A percentile compares a stretch with the other conserved stretches of the same genome.
phyloP scores from a whole-genome alignment of 23 tunicate species.

The Aplidium turbinatum region DNA sequence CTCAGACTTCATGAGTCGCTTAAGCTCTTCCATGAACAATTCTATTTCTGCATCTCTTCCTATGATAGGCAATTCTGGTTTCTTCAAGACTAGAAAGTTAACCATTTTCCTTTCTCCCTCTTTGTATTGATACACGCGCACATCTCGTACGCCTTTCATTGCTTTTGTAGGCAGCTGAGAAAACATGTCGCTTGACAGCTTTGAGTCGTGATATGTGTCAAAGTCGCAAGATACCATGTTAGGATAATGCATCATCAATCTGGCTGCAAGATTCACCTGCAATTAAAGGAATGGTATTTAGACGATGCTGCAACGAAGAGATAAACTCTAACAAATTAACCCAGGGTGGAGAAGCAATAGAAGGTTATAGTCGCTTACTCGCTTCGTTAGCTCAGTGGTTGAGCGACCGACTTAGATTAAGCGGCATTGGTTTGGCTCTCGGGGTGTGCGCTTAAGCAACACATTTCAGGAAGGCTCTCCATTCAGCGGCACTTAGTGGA shows the following conservation, averaged over 20 bases:
- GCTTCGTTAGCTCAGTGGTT: too few relatives aligned
- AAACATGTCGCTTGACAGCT: conserved; percentile 78
- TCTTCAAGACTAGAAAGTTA: conserved; percentile 22
- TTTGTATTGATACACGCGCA: conserved; percentile 60
- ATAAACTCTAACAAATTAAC: too few relatives aligned
- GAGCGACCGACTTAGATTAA: too few relatives aligned
- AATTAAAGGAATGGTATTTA: too few relatives aligned
- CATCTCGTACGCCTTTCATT: conserved; percentile 79
- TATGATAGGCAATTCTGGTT: conserved; percentile 76
- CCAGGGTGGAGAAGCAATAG: too few relatives aligned
- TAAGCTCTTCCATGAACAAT: conserved; percentile 54
- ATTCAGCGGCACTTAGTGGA: too few relatives aligned
- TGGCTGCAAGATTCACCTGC: conserved; percentile 91
- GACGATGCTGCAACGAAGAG: too few relatives aligned
- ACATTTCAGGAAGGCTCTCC: too few relatives aligned
- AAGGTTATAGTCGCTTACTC: too few relatives aligned
- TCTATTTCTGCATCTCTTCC: conserved; percentile 65
- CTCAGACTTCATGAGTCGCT: background rate
- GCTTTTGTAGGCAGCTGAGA: conserved; percentile 56
- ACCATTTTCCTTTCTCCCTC: conserved; percentile 70
- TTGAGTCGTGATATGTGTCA: conserved; percentile 78
- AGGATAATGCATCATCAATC: conserved; percentile 94
- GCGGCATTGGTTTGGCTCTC: too few relatives aligned
- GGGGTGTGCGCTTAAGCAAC: too few relatives aligned
- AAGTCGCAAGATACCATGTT: conserved; percentile 76